Base-by-base conservation (phyloP, 2,888 invertebrate species). In the Xestia ashworthii region DNA sequence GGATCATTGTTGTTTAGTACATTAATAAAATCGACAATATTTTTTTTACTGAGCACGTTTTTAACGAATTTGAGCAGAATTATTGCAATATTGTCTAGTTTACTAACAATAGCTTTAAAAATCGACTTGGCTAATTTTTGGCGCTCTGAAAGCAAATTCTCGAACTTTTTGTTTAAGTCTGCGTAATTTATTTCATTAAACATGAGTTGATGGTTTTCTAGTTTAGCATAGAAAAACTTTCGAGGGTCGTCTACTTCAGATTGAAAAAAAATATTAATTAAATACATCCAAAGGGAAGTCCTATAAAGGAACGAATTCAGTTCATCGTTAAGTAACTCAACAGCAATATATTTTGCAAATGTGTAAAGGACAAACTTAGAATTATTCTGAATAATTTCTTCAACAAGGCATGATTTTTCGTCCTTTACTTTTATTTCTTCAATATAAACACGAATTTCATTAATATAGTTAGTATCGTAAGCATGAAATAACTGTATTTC, bases 11-110 rank as follows among this genome's bases (percentile, higher is more conserved):
- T 65, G 4, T 19, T 55, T 11, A 79, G 11, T 5, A 78, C 64
- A 14, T 44, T 5, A 22, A 79, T 77, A 14, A 79, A 79, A 62
- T 71, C 25, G 12, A 67, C 19, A 5, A 76, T 38, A 44, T 78
- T 76, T 48, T 16, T 46, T 19, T 32, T n/a, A 71, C 14, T 55
- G 22, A 77, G 14, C 3, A 76, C 53, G 5, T 22, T 1, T 62
- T 71, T 67, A 32, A 71, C n/a, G 41, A 66, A 76, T 70, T 71
- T 65, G 12, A 83, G 55, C 38, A 82, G n/a, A 76, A 81, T 60
- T 38, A 67, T 22, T 22, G 78, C 69, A 50, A 50, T 65, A 62
- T 62, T 62, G 19, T 62, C 19, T 62, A 62, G 19, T 38, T 62
- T 62, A 19, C 38, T 62, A 11, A 5, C 38, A 62, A 62, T 62